Percentiles rank a stretch among this genome's conserved stretches.
Evolutionary conservation across 2,113 vertebrate species (phyloP).

Genomic region (Psittacara wagleri): DNA sequence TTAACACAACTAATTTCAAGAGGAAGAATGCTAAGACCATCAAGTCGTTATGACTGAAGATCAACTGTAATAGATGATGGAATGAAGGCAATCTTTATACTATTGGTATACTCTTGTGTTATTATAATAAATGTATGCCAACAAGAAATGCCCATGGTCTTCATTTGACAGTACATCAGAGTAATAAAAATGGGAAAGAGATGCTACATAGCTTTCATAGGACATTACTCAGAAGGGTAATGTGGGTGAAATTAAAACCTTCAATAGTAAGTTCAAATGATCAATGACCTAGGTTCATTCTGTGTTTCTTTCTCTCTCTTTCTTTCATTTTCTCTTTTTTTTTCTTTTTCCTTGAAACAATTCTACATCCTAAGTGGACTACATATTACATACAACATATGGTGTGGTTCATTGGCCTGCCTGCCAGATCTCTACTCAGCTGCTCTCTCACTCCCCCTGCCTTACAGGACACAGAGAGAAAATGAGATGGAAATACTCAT

Average conservation of each 20-base stretch:
- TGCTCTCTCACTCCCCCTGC: neutral
- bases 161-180: neutral
- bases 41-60: neutral
- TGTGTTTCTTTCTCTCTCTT: neutral
- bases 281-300: neutral
- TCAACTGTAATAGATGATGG: neutral
- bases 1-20: neutral
- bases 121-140: neutral
- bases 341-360: neutral
- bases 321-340: neutral
- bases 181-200: neutral
- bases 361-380: neutral
- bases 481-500: neutral
- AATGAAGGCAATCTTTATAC: neutral
- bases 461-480: neutral
- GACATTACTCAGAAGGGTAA: neutral
- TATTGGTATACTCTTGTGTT: neutral
- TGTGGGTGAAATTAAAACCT: neutral
- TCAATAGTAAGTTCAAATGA: neutral
- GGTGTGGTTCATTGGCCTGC: neutral
- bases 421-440: neutral
- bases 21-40: neutral
- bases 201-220: neutral
- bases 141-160: neutral
- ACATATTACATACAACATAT: neutral